Conservation (phyloP, 2,888 invertebrate genomes). For the Drosophila prolongata region DNA sequence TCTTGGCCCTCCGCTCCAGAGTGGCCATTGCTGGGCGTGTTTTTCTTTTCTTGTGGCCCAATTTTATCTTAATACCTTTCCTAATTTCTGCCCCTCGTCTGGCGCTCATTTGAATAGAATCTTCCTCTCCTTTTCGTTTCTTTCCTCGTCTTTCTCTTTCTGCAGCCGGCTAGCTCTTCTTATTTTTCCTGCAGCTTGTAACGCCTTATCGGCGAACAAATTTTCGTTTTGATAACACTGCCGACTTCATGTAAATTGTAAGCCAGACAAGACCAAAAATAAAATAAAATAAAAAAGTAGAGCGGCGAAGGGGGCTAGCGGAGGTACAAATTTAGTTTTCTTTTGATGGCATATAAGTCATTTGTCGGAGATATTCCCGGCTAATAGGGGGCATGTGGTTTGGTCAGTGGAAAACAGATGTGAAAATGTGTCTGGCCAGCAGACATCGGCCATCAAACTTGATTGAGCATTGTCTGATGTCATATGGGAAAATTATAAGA, state of each 20-base stretch:
- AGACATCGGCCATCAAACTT: conserved; percentile 3
- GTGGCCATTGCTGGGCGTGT: conserved; percentile 68
- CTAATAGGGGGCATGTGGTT: conserved; percentile 37
- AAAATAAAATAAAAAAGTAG: conserved; percentile 20
- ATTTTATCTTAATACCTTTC: conserved; percentile 77
- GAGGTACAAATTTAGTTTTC: conserved; percentile 24
- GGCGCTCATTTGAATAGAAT: conserved; percentile 74
- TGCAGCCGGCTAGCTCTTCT: conserved; percentile 31
- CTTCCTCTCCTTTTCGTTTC: background rate
- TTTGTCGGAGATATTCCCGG: conserved; percentile 31
- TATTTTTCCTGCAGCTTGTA: conserved; percentile 50
- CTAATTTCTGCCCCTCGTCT: conserved; percentile 67
- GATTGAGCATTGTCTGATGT: conserved; percentile 20
- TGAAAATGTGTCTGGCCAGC: conserved; percentile 4
- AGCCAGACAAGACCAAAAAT: conserved; percentile 34
- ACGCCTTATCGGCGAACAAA: conserved; percentile 68
- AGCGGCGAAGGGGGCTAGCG: background rate
- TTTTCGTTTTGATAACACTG: conserved; percentile 72
- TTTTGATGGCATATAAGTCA: conserved; percentile 26
- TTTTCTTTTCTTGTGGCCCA: conserved; percentile 10
- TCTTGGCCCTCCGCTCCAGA: conserved; percentile 21
- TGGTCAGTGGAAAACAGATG: conserved; percentile 24
- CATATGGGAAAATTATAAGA: conserved; percentile 1
- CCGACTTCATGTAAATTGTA: conserved; percentile 55
- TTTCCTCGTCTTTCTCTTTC: background rate